phyloP scores from a whole-genome alignment of 2,113 vertebrate genomes.

The Uropsilus gracilis region DNA sequence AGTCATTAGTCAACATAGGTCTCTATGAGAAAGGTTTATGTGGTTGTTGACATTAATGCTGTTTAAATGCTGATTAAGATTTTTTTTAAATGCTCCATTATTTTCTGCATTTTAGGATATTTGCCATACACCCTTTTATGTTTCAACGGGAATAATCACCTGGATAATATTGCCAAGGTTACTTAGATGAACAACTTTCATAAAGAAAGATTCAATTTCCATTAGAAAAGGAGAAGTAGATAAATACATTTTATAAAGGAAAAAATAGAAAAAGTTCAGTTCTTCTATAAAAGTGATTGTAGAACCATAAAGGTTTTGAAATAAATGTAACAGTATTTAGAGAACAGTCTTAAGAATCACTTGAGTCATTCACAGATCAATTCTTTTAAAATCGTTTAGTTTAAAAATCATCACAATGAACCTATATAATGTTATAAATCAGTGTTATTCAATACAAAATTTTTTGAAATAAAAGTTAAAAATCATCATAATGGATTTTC shows the following conservation, averaged over 20 bases:
- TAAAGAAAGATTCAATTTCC: conserved; percentile 22
- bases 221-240: conserved; percentile 7
- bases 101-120: background rate
- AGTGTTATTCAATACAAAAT: background rate
- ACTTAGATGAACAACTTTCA: conserved; percentile 11
- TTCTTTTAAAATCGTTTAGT: conserved; percentile 31
- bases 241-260: conserved; percentile 42
- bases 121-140: background rate
- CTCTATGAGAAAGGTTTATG: conserved; percentile 2
- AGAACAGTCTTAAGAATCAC: conserved; percentile 50
- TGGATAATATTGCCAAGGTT: conserved; percentile 4
- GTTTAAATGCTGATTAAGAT: conserved; percentile 16
- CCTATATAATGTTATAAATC: background rate
- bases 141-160: conserved; percentile 33
- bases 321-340: background rate
- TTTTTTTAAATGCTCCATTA: conserved; percentile 17
- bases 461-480: background rate
- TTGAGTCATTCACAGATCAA: background rate
- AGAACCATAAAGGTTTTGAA: conserved; percentile 32
- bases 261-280: conserved; percentile 17
- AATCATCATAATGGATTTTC: conserved; percentile 52
- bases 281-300: conserved; percentile 59
- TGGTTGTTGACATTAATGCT: conserved; percentile 29
- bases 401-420: conserved; percentile 51
- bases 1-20: conserved; percentile 27